Percentiles rank a stretch among this genome's conserved stretches.
Conservation (phyloP, 2,797 vertebrate genomes). For the Lacerta bilineata region DNA sequence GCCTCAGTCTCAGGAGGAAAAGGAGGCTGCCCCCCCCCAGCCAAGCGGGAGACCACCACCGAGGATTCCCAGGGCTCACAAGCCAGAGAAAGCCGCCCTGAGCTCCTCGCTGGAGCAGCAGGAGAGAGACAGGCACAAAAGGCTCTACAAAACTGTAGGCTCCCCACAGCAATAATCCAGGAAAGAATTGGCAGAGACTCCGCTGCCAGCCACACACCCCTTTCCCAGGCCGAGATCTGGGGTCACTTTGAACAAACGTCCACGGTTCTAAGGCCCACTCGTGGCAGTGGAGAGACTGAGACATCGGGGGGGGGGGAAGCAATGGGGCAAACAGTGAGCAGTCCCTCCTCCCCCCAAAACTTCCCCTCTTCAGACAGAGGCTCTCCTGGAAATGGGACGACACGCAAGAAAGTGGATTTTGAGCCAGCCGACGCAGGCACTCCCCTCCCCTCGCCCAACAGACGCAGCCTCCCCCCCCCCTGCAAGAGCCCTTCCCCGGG, state of each 20-base stretch:
- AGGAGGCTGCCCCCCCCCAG: no score
- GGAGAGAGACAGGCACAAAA: rapidly evolving
- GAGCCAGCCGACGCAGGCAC: not conserved
- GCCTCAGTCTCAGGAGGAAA: no score
- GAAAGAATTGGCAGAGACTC: not conserved
- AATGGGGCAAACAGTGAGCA: not conserved
- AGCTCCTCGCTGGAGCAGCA: not conserved
- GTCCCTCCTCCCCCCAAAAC: no score
- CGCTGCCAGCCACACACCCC: no score
- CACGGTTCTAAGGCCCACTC: no score
- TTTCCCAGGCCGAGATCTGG: not conserved
- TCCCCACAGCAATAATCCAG: not conserved
- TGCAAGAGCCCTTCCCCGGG: not conserved
- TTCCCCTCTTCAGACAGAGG: not conserved
- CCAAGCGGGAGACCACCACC: no score
- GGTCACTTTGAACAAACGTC: not conserved
- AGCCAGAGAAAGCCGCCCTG: not conserved
- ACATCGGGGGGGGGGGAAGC: no score
- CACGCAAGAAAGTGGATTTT: not conserved
- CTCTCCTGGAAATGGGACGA: not conserved
- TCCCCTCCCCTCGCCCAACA: no score
- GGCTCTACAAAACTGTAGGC: not conserved
- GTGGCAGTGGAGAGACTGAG: no score
- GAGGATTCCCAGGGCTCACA: no score
- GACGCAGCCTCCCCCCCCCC: not conserved